A percentile compares a stretch with the other conserved stretches of the same genome.
Evolutionary conservation across 2,888 invertebrate genomes (phyloP).

Genomic region (Lordiphosa fenestrarum): DNA sequence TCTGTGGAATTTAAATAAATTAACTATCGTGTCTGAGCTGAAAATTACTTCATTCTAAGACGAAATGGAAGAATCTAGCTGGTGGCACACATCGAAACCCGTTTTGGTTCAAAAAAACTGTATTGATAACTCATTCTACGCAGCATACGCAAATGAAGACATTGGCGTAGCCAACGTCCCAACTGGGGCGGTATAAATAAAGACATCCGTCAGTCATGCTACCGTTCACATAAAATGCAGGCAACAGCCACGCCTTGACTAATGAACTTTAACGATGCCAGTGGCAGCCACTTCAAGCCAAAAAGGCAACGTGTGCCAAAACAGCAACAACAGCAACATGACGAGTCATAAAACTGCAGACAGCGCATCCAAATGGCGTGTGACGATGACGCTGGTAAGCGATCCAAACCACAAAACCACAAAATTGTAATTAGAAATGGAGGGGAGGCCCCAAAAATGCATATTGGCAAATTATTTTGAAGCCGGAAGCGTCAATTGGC

Average conservation of each 20-base stretch:
- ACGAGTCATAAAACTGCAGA: conserved; percentile 19
- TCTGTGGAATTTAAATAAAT: no score
- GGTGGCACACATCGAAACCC: no score
- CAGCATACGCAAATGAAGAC: conserved; percentile 12
- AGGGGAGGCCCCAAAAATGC: conserved; percentile 33
- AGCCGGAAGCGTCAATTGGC: conserved; percentile 32
- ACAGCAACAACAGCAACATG: conserved; percentile 10
- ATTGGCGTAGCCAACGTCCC: conserved; percentile 3
- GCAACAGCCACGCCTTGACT: conserved; percentile 4
- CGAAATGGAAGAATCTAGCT: no score
- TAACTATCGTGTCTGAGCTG: no score
- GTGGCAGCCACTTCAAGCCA: no score
- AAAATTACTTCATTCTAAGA: no score
- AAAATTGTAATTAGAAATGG: conserved; percentile 29
- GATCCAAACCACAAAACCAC: conserved; percentile 18
- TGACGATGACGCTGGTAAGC: conserved; percentile 1
- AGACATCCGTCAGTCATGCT: conserved; percentile 8
- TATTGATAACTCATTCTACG: conserved; percentile 3
- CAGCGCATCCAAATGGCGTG: conserved; percentile 9
- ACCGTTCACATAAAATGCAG: conserved; percentile 11
- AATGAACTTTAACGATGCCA: conserved; percentile 5
- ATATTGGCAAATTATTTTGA: conserved; percentile 41
- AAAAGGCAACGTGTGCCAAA: conserved; percentile 26
- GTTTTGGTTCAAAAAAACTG: not conserved
- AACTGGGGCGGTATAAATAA: conserved; percentile 15